Base-by-base conservation (phyloP, 1,140 invertebrate genomes). In the Drosophila kohkoa region DNA sequence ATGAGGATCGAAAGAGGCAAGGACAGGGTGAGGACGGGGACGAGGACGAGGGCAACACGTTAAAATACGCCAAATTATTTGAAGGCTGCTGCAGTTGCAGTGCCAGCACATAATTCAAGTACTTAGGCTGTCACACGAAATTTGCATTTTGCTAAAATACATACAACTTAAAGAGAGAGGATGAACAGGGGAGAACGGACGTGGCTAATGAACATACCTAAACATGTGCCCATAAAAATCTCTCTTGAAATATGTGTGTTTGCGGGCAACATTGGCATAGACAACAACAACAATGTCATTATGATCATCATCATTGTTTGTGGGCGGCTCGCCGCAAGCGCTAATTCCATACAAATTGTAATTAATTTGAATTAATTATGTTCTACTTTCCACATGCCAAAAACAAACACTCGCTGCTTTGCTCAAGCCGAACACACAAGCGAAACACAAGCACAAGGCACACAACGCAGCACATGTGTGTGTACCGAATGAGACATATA, bases 311-410 rank as follows among this genome's bases (percentile, higher is more conserved):
- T 43, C 15, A 66, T 60, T 66, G 60, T 73, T 60, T 66, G 55
- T 55, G 70, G 57, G 58, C 25, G 63, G 52, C 70, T 78, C 79
- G 85, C 85, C 85, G 58, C 85, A 89, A 81, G 85, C 85, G 69
- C 81, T 89, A 89, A 89, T 89, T 81, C 75, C 85, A 89, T 81
- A 89, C 86, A 89, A 89, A 89, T 90, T 88, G 85, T 85, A 89
- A 89, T 89, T 89, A 89, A 89, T 89, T 89, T 89, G 86, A 89
- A 89, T 89, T 89, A 89, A 89, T 89, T 89, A 89, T 89, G 85
- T 89, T 82, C 78, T 82, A 81, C 85, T 83, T 87, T 78, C 77
- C 72, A 79, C 82, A 82, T 82, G 85, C 83, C 72, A 66, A 79
- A 57, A 69, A 64, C 81, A 89, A 83, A 83, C 77, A 81, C 66